A percentile compares a stretch with the other conserved stretches of the same genome.
These are phyloP conservation scores for Borostomias antarcticus DNA, from an alignment of 2,797 vertebrate genomes.

Conservation along the genomic window DNA sequence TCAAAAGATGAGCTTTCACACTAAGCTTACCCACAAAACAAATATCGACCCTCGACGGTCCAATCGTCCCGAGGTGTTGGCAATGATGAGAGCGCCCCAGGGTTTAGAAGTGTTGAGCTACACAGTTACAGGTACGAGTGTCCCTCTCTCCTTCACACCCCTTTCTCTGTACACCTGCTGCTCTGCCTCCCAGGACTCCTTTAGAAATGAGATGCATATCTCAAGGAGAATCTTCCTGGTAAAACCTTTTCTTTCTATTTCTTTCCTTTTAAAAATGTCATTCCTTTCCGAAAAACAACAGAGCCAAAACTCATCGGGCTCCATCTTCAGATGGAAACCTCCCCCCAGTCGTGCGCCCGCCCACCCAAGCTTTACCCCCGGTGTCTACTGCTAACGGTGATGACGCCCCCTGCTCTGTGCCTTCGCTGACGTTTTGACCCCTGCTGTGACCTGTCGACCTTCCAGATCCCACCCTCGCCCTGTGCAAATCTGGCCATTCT, in stretches of 20 bases:
- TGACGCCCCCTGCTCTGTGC: background rate
- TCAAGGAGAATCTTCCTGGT: slow-evolving; percentile 66
- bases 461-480: slow-evolving; percentile 6
- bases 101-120: slow-evolving; percentile 4
- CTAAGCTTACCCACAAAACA: too few relatives aligned
- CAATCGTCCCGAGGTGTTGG: too few relatives aligned
- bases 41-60: too few relatives aligned
- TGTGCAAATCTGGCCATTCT: slow-evolving; percentile 13
- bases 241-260: slow-evolving; percentile 45
- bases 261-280: slow-evolving; percentile 17
- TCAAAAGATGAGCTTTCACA: too few relatives aligned
- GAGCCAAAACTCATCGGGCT: slow-evolving; percentile 6
- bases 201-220: slow-evolving; percentile 69
- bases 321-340: background rate
- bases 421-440: slow-evolving; percentile 24
- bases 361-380: background rate
- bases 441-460: slow-evolving; percentile 29
- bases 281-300: slow-evolving; percentile 19
- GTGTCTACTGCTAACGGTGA: slow-evolving; percentile 5
- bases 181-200: slow-evolving; percentile 60
- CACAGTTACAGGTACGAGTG: slow-evolving; percentile 18
- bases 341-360: background rate
- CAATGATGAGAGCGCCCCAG: too few relatives aligned
- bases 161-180: slow-evolving; percentile 53
- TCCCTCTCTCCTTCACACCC: slow-evolving; percentile 15